Conservation (phyloP, 2,888 invertebrate genomes). For the Agriopis aurantiaria region DNA sequence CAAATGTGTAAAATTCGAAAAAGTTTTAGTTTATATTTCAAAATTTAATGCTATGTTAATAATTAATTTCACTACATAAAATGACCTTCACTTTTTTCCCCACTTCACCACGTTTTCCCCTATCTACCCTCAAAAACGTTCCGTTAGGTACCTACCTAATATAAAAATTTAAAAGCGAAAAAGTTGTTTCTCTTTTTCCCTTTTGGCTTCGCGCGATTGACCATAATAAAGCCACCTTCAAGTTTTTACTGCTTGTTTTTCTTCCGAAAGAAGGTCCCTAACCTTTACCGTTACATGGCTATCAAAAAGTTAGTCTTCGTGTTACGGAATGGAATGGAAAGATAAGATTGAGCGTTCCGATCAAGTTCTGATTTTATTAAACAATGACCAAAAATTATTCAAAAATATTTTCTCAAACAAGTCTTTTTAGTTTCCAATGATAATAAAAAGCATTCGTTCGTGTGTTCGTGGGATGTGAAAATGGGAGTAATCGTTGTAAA, state of each 20-base stretch:
- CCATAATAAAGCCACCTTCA: too few relatives aligned
- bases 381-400: too few relatives aligned
- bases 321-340: too few relatives aligned
- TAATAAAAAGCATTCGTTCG: not conserved
- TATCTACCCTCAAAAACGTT: not conserved
- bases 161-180: not conserved
- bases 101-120: not conserved
- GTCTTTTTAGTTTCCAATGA: not conserved
- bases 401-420: not conserved
- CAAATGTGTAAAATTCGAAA: not conserved
- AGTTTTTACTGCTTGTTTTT: too few relatives aligned
- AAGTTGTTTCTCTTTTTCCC: not conserved
- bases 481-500: conserved; percentile 46
- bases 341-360: too few relatives aligned
- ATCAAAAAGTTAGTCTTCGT: too few relatives aligned
- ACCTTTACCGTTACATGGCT: too few relatives aligned
- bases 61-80: not conserved
- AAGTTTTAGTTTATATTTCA: not conserved
- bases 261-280: too few relatives aligned
- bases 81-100: not conserved
- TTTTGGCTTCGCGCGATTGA: too few relatives aligned
- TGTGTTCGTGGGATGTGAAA: conserved; percentile 36
- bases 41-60: not conserved
- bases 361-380: too few relatives aligned
- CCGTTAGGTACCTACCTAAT: not conserved